A percentile compares a stretch with the other conserved stretches of the same genome.
These are phyloP conservation scores for Python bivittatus DNA, from an alignment of 2,113 vertebrate species.

Conservation along the genomic window DNA sequence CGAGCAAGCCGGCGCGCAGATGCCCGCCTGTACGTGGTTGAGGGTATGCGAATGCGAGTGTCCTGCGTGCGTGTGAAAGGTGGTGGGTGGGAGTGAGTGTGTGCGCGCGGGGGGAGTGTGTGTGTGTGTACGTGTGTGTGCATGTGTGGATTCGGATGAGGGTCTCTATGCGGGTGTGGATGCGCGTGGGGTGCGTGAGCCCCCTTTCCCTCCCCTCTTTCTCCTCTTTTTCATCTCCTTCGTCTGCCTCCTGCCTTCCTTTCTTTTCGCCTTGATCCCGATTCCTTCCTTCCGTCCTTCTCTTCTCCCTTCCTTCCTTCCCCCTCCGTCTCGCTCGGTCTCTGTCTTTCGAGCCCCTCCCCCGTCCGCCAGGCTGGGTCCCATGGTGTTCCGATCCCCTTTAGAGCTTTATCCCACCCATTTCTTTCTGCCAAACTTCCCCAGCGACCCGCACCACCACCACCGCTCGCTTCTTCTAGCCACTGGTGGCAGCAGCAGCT, in stretches of 20 bases:
- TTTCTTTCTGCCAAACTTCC: constrained; percentile 99
- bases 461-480: constrained; percentile 92
- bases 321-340: constrained; percentile 44
- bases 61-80: not conserved
- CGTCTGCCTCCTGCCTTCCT: not conserved
- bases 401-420: constrained; percentile 99
- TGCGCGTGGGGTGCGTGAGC: constrained; percentile 76
- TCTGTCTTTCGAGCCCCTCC: constrained; percentile 53
- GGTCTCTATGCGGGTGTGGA: constrained; percentile 76
- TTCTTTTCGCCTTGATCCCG: constrained; percentile 1
- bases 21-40: not conserved
- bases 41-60: not conserved
- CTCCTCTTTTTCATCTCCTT: constrained; percentile 69
- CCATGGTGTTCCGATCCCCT: constrained; percentile 99
- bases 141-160: constrained; percentile 78
- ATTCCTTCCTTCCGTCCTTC: constrained; percentile 67
- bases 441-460: constrained; percentile 87
- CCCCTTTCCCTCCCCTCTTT: constrained; percentile 72
- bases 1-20: not conserved
- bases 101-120: constrained; percentile 59
- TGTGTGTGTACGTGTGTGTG: constrained; percentile 54
- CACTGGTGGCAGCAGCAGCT: constrained; percentile 78
- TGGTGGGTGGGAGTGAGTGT: constrained; percentile 9
- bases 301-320: constrained; percentile 63
- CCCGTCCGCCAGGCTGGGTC: constrained; percentile 89